Base-by-base conservation (phyloP, 2,797 vertebrate species). In the Dryobates pubescens region DNA sequence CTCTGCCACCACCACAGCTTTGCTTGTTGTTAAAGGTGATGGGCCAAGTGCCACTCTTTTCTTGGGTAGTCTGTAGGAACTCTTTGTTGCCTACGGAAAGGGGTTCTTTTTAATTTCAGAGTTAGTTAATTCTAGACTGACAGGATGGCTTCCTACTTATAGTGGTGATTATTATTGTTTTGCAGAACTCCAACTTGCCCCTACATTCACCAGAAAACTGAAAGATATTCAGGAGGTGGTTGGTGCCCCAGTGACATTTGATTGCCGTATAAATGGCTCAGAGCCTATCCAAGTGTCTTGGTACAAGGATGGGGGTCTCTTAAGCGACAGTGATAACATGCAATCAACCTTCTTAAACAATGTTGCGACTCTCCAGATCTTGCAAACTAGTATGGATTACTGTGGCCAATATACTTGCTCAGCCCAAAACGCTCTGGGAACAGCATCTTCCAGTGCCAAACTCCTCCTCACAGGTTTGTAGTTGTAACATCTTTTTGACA, bases 161-260 rank as follows among this genome's bases (percentile, higher is more conserved):
- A 47, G 91, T 71, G 45, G n/a, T 96, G 91, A 56, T 96, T 95
- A 11, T 95, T 72, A 94, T 86, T 93, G 86, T 94, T 93, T 98
- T 98, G 41, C 98, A 99, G 99, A 99, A 94, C 98, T 98, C 88
- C 99, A 99, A 94, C 98, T 98, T 32, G 98, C 99, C 12, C 99
- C 99, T 91, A 97, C 98, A 10, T 99, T 99, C 95, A 90, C 97
- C 84, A 98, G 97, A 96, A 99, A 97, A 94, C 97, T 99, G 84
- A 98, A 99, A 94, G 98, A 99, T 80, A 93, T 98, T 57, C 97
- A 98, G 38, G 98, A 98, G 41, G 97, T 97, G 8, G 94, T 99
- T 94, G 99, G 98, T 90, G 97, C 98, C 89, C 96, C 96, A 12
- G 98, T 98, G 61, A 98, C 98, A 29, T 99, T 99, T 96, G 98